A percentile compares a stretch with the other conserved stretches of the same genome.
Evolutionary conservation across 2,888 invertebrate genomes (phyloP).

Genomic region (Philonicus albiceps): DNA sequence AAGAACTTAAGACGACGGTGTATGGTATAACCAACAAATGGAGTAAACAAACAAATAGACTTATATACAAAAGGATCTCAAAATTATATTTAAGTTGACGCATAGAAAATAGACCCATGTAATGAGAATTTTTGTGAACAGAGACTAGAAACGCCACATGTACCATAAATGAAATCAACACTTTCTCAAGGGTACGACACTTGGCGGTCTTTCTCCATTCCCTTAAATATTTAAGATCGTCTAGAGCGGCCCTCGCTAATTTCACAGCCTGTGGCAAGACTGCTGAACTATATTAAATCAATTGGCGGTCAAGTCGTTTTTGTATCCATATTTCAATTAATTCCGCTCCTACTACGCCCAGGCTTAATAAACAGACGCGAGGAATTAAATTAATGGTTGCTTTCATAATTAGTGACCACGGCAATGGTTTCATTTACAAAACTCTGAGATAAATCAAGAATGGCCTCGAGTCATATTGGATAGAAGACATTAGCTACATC

Average conservation of each 20-base stretch:
- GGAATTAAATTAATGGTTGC: constrained; percentile 47
- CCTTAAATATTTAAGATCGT: not conserved
- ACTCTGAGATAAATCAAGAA: constrained; percentile 1
- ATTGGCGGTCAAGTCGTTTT: constrained; percentile 15
- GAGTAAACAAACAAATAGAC: not conserved
- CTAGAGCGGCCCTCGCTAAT: not conserved
- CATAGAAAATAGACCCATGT: not conserved
- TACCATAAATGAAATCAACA: not conserved
- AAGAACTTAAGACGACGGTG: not conserved
- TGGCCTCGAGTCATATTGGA: constrained; percentile 2
- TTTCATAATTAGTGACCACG: constrained; percentile 43
- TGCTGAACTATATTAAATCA: constrained; percentile 28
- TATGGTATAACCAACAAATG: not conserved
- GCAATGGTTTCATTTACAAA: constrained; percentile 34
- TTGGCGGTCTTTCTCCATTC: not conserved
- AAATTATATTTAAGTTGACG: not conserved
- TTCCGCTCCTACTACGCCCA: not conserved
- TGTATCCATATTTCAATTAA: constrained; percentile 35
- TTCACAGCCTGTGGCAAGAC: not conserved
- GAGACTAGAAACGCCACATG: not conserved
- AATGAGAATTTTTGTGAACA: not conserved
- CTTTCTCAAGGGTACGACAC: not conserved
- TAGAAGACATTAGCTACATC: not conserved
- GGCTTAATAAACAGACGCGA: constrained; percentile 19
- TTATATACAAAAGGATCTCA: not conserved